These are phyloP conservation scores for Lagopus muta DNA, from an alignment of 2,113 vertebrate species.

Conservation along the genomic window DNA sequence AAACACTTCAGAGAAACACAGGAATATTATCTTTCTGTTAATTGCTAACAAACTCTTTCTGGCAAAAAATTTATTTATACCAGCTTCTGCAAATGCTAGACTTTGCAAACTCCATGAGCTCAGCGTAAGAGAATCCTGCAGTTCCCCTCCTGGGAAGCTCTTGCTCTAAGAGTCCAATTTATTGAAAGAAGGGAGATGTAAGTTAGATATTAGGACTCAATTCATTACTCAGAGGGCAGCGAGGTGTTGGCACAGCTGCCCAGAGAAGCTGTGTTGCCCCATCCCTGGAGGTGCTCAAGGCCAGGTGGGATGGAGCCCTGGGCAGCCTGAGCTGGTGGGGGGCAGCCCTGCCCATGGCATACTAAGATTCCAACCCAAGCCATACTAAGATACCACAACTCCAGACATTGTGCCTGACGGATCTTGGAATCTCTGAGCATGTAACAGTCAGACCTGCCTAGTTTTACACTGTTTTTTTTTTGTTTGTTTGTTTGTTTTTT, in stretches of 20 bases:
- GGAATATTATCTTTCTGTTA: neutral
- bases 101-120: neutral
- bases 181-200: neutral
- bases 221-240: neutral
- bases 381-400: neutral
- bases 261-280: neutral
- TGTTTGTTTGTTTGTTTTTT: neutral
- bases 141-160: neutral
- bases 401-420: neutral
- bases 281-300: neutral
- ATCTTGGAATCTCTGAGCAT: neutral
- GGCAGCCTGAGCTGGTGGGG: neutral
- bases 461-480: neutral
- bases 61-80: neutral
- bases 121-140: neutral
- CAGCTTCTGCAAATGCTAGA: neutral
- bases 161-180: neutral
- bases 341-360: neutral
- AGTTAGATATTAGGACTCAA: neutral
- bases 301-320: neutral
- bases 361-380: no score
- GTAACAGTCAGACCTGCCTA: rapidly evolving
- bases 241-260: neutral
- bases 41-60: neutral
- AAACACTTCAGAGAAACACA: neutral